Percentiles rank a stretch among this genome's conserved stretches.
Evolutionary conservation across 2,888 invertebrate genomes (phyloP).

Genomic region (Tetheella fluctuosa): DNA sequence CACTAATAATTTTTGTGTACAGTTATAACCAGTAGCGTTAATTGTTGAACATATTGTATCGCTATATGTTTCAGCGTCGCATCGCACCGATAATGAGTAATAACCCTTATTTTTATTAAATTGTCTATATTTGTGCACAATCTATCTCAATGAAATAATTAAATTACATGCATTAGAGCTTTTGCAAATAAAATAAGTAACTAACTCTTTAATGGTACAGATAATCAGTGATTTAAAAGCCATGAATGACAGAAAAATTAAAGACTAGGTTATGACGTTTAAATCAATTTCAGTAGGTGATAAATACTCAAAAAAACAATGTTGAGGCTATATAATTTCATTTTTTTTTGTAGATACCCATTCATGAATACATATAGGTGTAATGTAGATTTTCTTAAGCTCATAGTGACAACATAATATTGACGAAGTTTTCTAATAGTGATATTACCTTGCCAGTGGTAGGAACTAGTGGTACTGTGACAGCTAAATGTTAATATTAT

Average conservation of each 20-base stretch:
- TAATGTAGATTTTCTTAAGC: background rate
- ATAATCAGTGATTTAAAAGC: background rate
- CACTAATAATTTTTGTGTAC: too few species aligned
- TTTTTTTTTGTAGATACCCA: background rate
- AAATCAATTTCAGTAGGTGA: too few species aligned
- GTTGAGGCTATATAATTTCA: background rate
- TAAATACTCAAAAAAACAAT: constrained; percentile 3
- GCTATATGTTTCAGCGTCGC: too few species aligned
- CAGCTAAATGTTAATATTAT: constrained; percentile 35
- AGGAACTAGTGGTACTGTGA: background rate
- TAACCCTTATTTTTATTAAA: background rate
- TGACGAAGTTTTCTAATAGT: background rate
- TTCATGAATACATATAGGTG: background rate
- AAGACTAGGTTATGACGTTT: too few species aligned
- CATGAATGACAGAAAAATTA: background rate
- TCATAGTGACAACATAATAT: background rate
- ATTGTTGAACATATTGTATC: too few species aligned
- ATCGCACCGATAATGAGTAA: too few species aligned
- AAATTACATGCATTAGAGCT: background rate
- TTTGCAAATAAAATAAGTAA: background rate
- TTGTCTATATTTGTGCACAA: background rate
- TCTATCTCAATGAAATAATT: too few species aligned
- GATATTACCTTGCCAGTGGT: constrained; percentile 5
- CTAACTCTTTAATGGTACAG: background rate
- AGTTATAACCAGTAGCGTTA: too few species aligned